These are phyloP conservation scores for Zhengitettix transpicula DNA, from an alignment of 2,888 invertebrate genomes.

Conservation along the genomic window DNA sequence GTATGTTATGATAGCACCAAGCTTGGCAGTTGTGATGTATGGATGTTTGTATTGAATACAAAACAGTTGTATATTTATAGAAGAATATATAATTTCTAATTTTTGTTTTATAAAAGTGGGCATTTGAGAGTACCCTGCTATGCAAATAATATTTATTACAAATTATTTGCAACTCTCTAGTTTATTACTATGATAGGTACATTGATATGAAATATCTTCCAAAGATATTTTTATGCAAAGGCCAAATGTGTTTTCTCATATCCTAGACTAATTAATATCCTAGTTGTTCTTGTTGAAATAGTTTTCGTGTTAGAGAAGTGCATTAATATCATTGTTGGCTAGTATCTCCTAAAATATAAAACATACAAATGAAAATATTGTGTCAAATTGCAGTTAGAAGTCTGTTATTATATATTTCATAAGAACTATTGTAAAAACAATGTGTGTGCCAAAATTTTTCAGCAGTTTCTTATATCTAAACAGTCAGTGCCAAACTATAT, in stretches of 20 bases:
- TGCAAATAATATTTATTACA: background rate
- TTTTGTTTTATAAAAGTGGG: background rate
- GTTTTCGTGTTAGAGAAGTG: background rate
- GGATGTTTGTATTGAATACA: background rate
- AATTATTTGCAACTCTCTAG: background rate
- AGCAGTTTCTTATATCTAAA: background rate
- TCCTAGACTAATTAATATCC: background rate
- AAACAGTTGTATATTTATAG: background rate
- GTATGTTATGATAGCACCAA: background rate
- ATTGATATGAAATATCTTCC: background rate
- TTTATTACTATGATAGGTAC: background rate
- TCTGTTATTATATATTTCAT: background rate
- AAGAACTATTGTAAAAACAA: background rate
- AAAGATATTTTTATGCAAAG: background rate
- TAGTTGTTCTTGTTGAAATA: conserved; percentile 3
- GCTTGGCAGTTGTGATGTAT: background rate
- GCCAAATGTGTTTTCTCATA: background rate
- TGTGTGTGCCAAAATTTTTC: background rate
- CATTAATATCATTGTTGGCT: background rate
- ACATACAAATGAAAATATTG: too few relatives aligned
- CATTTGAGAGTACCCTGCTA: background rate
- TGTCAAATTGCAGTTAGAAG: background rate
- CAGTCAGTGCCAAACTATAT: background rate
- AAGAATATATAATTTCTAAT: background rate
- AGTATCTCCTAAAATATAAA: background rate